Conservation (phyloP, 2,797 vertebrate species). For the Rhinichthys osculus region DNA sequence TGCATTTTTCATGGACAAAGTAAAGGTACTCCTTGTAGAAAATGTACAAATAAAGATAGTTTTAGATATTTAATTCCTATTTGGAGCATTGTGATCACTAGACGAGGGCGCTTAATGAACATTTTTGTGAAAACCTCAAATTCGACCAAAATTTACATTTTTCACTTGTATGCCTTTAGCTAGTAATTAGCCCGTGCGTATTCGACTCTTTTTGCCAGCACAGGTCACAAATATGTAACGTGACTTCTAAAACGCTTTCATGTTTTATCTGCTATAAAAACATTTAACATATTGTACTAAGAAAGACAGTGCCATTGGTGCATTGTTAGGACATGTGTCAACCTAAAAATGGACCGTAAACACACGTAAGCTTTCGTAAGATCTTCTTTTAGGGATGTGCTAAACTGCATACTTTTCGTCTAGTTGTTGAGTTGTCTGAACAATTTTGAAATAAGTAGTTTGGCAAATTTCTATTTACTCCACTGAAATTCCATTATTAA, state of each 20-base stretch:
- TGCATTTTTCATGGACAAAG: too few relatives aligned
- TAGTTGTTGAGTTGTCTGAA: neutral
- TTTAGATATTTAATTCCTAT: too few relatives aligned
- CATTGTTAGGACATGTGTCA: too few relatives aligned
- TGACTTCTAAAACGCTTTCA: neutral
- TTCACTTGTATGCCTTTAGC: too few relatives aligned
- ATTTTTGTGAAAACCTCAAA: too few relatives aligned
- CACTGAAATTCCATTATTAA: conserved; percentile 6
- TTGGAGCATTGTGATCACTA: too few relatives aligned
- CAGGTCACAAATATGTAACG: neutral
- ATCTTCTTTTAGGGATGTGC: neutral
- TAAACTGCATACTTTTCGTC: neutral
- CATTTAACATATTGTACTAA: neutral
- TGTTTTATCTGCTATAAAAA: neutral
- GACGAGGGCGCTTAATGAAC: too few relatives aligned
- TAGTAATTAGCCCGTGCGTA: too few relatives aligned
- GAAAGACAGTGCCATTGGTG: neutral
- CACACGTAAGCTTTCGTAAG: neutral
- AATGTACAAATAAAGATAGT: too few relatives aligned
- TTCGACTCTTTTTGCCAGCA: too few relatives aligned
- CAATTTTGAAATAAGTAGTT: neutral
- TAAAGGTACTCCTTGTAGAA: too few relatives aligned
- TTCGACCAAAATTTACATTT: too few relatives aligned
- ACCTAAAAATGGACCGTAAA: neutral
- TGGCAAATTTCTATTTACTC: conserved; percentile 2